phyloP scores from a whole-genome alignment of 2,113 vertebrate species.

The Talpa occidentalis region DNA sequence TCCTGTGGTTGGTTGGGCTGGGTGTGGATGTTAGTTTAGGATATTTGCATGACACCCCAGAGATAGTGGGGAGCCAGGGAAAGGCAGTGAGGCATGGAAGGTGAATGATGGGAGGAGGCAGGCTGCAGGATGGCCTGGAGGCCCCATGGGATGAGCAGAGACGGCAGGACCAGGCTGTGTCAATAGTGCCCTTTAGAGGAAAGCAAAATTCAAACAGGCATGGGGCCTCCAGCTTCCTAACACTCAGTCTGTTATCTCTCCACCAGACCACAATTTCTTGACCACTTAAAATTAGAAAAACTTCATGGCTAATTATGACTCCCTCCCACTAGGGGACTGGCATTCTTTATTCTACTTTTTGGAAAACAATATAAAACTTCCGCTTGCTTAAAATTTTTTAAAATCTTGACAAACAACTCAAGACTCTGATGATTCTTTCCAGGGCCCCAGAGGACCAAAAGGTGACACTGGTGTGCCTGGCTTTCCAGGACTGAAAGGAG shows the following conservation, averaged over 20 bases:
- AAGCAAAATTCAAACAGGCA: not conserved
- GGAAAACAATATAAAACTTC: not conserved
- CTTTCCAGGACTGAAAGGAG: slow-evolving; percentile 87
- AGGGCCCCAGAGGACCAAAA: slow-evolving; percentile 93
- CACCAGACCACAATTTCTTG: not conserved
- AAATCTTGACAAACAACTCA: not conserved
- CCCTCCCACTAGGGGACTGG: not conserved
- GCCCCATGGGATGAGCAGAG: not conserved
- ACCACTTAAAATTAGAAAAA: not conserved
- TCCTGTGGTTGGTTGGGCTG: not conserved
- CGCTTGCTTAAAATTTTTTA: not conserved
- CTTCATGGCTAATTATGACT: not conserved
- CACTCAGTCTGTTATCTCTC: not conserved
- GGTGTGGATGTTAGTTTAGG: not conserved
- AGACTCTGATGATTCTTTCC: slow-evolving; percentile 26
- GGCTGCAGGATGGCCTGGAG: not conserved
- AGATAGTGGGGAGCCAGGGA: not conserved
- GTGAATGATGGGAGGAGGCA: too few species aligned
- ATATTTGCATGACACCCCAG: not conserved
- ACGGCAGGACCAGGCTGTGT: not conserved
- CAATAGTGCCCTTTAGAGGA: not conserved
- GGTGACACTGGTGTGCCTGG: slow-evolving; percentile 91
- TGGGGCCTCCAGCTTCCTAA: not conserved
- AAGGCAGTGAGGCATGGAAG: not conserved
- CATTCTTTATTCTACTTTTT: not conserved